Evolutionary conservation across 2,113 vertebrate genomes (phyloP), one percentile per base, ranked within the genome.

Genomic region (Saccopteryx leptura): DNA sequence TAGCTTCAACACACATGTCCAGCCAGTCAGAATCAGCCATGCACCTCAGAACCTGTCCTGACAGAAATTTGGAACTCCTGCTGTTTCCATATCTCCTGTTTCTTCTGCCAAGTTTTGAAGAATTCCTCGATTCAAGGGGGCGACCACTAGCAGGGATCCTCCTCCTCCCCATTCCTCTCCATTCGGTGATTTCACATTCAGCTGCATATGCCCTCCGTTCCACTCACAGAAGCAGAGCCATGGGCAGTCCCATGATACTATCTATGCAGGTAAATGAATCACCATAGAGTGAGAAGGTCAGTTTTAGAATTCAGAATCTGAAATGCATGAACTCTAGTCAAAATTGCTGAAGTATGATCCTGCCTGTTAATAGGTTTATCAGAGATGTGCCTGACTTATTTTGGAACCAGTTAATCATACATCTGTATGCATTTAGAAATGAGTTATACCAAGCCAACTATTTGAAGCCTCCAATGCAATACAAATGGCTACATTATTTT

Each of bases 401-500:
- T 82, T 85, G 46, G 83, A 94, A 82, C 1, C 61, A 92, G 8
- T 61, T 63, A 92, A 88, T 74, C 17, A 78, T 33, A 88, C 66
- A 61, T 60, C 33, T 14, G 74, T 81, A 92, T 63, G 54, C 23
- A 60, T 85, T 95, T 88, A 84, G 66, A 72, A 85, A 81, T 75
- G 39, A n/a, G 21, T 68, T 76, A 72, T 46, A 74, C 12, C 54
- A 7, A 88, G 54, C 6, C 84, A 94, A n/a, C 26, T 21, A 60
- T 46, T 87, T 78, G 61, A 84, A 90, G 21, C 2, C 26, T 66
- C 50, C 5, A 87, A 14, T 76, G 24, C 7, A 54, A 12, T 72
- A 71, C 23, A 84, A 91, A 93, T 68, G n/a, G 13, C 71, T 74
- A 26, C 14, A 75, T 86, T 93, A 74, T 86, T 69, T 80, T 65